Evolutionary conservation across 2,797 vertebrate species (phyloP), one percentile per base, ranked within the genome.

Genomic region (Sternarchorhynchus goeldii): DNA sequence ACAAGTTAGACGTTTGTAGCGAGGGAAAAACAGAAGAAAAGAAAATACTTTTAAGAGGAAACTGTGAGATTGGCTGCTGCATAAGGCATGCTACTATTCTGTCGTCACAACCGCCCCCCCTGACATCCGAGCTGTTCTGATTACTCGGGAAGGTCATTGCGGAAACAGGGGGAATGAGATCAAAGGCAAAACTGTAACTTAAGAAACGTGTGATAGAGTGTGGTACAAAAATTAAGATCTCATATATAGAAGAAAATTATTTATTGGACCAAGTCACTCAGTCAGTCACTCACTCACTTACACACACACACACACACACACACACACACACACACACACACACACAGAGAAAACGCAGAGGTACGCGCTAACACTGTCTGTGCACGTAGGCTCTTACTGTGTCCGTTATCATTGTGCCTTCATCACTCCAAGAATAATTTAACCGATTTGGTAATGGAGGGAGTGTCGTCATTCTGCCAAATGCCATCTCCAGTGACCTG

Each of bases 301-400:
- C 60, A 18, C 25, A 63, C 60, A 34, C 25, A 14, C 45, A 14
- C 45, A 50, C 45, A 14, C 8, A 45, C 41, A 45, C 41, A 60
- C n/a, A 64, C 32, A 29, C 60, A 34, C 25, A 63, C 60, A 63
- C 25, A 63, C 32, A 64, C 6, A 64, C 32, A 36, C 6, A 34
- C 62, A 64, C 31, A 64, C 31, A 64, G 12, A 14, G 10, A 10
- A 14, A 7, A 32, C 21, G 21, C 59, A 31, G 21, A 64, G 62
- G 32, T 18, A 34, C 5, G 14, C 32, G 36, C 32, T 32, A 64
- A 2, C 8, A 31, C 5, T 20, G 32, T 64, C 32, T 64, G 5
- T 64, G 62, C 62, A 64, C 62, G 62, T 64, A 64, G 5, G 62
- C 34, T 41, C 36, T 50, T 50, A 50, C 45, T 4, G 34, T 20